A percentile compares a stretch with the other conserved stretches of the same genome.
phyloP scores from a whole-genome alignment of 2,888 invertebrate genomes.

The Shargacucullia verbasci region DNA sequence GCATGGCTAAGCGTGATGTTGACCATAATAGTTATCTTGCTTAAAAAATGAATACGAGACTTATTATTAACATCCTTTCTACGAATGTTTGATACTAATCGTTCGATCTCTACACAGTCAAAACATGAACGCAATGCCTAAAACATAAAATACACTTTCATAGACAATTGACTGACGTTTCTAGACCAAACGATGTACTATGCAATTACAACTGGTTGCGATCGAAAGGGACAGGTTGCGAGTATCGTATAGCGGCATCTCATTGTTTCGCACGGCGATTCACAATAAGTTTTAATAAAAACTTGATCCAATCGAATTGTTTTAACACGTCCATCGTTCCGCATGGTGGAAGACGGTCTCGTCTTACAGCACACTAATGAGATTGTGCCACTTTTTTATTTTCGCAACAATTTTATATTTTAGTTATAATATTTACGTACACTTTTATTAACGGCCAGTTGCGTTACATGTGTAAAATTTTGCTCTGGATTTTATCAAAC shows the following conservation, averaged over 20 bases:
- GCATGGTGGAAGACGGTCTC: conserved; percentile 60
- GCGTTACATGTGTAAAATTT: conserved; percentile 26
- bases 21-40: conserved; percentile 14
- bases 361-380: conserved; percentile 67
- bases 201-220: conserved; percentile 41
- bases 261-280: conserved; percentile 54
- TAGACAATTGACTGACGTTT: conserved; percentile 72
- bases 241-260: conserved; percentile 57
- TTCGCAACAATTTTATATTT: conserved; percentile 64
- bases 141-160: conserved; percentile 58
- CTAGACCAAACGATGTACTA: conserved; percentile 64
- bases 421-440: conserved; percentile 59
- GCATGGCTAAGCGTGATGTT: no score
- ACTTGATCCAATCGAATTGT: conserved; percentile 58
- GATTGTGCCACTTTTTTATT: conserved; percentile 66
- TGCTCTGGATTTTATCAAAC: neutral
- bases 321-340: conserved; percentile 65
- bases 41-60: conserved; percentile 8
- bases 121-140: conserved; percentile 47
- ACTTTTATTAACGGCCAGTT: conserved; percentile 27
- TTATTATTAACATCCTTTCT: conserved; percentile 15
- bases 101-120: neutral
- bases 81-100: conserved; percentile 15
- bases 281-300: conserved; percentile 44
- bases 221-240: conserved; percentile 62